Conservation (phyloP, 2,797 vertebrate species). For the Urophycis tenuis region DNA sequence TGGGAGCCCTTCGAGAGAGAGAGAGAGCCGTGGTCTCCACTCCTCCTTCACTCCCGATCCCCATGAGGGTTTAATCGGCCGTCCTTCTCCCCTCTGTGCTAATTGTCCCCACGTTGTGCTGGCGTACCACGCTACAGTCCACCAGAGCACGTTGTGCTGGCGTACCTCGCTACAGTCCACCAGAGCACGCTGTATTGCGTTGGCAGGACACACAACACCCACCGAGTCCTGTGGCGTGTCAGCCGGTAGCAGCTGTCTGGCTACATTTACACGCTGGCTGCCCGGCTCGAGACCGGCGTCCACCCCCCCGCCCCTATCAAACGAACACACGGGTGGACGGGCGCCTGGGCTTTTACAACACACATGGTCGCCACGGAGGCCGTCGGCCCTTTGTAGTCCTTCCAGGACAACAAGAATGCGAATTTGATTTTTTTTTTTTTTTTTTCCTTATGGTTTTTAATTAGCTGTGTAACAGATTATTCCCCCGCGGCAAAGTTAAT, state of each 20-base stretch:
- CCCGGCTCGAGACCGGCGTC: no score
- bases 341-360: neutral
- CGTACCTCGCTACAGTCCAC: slow-evolving; percentile 21
- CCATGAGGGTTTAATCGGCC: slow-evolving; percentile 22
- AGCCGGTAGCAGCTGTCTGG: slow-evolving; percentile 41
- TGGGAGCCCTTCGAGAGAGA: neutral
- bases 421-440: no score
- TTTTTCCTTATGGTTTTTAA: neutral
- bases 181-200: slow-evolving; percentile 23
- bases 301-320: no score
- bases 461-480: neutral
- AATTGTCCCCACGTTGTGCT: slow-evolving; percentile 28
- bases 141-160: slow-evolving; percentile 18
- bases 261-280: slow-evolving; percentile 29
- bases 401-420: neutral
- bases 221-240: slow-evolving; percentile 26
- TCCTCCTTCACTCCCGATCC: slow-evolving; percentile 9
- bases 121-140: slow-evolving; percentile 23
- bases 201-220: slow-evolving; percentile 29
- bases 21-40: neutral
- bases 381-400: neutral
- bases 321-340: no score
- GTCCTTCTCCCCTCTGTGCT: slow-evolving; percentile 12
- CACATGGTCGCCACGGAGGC: neutral
- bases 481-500: neutral